These are phyloP conservation scores for Dione vanillae DNA, from an alignment of 2,888 invertebrate species.

Conservation along the genomic window DNA sequence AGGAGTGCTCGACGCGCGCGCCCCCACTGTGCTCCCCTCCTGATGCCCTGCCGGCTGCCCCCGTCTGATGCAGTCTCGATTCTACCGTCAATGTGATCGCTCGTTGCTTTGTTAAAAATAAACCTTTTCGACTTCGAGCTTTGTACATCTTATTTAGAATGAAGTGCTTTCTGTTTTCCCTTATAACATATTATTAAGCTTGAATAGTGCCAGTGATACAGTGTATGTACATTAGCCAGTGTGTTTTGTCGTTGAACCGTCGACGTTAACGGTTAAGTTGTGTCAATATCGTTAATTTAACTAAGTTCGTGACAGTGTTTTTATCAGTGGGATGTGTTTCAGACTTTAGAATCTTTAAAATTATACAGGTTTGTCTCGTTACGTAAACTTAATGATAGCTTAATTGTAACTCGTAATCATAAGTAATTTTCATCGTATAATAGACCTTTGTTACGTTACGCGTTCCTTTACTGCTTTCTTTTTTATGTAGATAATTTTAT, in stretches of 20 bases:
- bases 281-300: slow-evolving; percentile 69
- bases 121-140: slow-evolving; percentile 78
- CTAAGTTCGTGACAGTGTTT: slow-evolving; percentile 72
- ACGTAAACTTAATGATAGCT: slow-evolving; percentile 27
- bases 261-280: slow-evolving; percentile 66
- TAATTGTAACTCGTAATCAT: slow-evolving; percentile 29
- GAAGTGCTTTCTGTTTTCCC: slow-evolving; percentile 62
- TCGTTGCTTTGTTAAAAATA: slow-evolving; percentile 55
- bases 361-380: slow-evolving; percentile 61
- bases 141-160: slow-evolving; percentile 66
- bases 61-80: slow-evolving; percentile 75
- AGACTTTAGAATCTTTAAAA: slow-evolving; percentile 64
- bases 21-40: slow-evolving; percentile 66
- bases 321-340: slow-evolving; percentile 68
- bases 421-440: slow-evolving; percentile 31
- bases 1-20: slow-evolving; percentile 62
- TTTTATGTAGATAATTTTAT: slow-evolving; percentile 28
- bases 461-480: slow-evolving; percentile 33
- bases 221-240: slow-evolving; percentile 48
- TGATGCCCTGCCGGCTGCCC: slow-evolving; percentile 54
- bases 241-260: slow-evolving; percentile 54
- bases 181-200: slow-evolving; percentile 51
- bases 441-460: slow-evolving; percentile 41
- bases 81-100: slow-evolving; percentile 53
- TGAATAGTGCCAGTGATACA: slow-evolving; percentile 53